A percentile compares a stretch with the other conserved stretches of the same genome.
Evolutionary conservation across 2,113 vertebrate species (phyloP).

Genomic region (Hydrochoerus hydrochaeris): DNA sequence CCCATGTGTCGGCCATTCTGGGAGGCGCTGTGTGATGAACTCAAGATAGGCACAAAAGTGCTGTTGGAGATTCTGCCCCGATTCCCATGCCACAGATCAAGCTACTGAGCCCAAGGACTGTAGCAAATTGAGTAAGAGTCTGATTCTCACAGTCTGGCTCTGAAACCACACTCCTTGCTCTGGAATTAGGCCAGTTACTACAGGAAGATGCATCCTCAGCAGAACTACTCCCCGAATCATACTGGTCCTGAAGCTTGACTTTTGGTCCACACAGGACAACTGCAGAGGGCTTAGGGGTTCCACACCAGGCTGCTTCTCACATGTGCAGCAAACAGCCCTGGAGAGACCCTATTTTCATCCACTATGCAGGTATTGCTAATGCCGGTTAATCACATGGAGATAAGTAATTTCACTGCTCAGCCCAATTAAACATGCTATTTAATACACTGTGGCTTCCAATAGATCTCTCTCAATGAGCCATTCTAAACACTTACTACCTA

Average conservation of each 20-base stretch:
- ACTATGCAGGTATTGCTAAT: neutral
- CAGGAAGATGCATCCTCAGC: neutral
- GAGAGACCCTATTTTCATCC: neutral
- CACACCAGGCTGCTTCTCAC: neutral
- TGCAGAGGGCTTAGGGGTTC: neutral
- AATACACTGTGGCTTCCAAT: neutral
- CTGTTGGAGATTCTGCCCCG: neutral
- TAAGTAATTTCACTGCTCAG: neutral
- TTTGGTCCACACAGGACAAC: neutral
- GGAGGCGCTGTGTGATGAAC: neutral
- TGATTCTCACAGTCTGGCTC: no score
- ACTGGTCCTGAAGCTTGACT: neutral
- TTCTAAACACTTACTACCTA: neutral
- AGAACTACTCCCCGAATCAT: neutral
- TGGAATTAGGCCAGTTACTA: neutral
- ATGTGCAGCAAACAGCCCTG: neutral
- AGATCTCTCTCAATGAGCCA: conserved; percentile 24
- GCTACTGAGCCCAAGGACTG: neutral
- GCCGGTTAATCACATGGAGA: neutral
- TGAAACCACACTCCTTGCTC: neutral
- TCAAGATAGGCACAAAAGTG: neutral
- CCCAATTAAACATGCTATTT: conserved; percentile 39
- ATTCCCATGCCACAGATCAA: neutral
- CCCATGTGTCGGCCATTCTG: neutral
- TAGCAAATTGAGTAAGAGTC: neutral